A percentile compares a stretch with the other conserved stretches of the same genome.
These are phyloP conservation scores for Meloidogyne chitwoodi DNA, from an alignment of 1,140 invertebrate genomes.

Conservation along the genomic window DNA sequence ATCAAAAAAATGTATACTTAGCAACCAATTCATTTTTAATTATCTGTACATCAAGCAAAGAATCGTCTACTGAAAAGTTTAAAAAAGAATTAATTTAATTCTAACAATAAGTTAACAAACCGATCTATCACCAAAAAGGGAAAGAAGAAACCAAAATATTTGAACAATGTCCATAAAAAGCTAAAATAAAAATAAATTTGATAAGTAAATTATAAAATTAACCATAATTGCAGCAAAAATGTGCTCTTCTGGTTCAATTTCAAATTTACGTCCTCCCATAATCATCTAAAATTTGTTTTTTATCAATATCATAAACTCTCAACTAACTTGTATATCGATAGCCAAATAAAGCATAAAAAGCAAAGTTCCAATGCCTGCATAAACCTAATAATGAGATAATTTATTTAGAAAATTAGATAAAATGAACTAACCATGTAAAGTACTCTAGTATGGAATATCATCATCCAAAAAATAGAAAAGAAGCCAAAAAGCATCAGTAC, in stretches of 20 bases:
- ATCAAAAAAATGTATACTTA: background rate
- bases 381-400: conserved; percentile 43
- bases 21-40: background rate
- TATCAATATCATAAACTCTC: conserved; percentile 10
- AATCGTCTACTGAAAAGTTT: background rate
- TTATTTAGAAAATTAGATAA: background rate
- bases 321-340: conserved; percentile 67
- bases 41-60: background rate
- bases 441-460: conserved; percentile 10
- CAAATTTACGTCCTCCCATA: conserved; percentile 68
- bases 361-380: conserved; percentile 49
- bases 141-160: conserved; percentile 58
- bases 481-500: conserved; percentile 55
- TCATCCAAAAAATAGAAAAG: conserved; percentile 39
- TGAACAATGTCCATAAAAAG: conserved; percentile 52
- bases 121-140: conserved; percentile 37
- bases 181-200: background rate
- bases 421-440: conserved; percentile 15
- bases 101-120: background rate
- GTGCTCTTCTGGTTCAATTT: conserved; percentile 68
- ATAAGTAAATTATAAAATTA: conserved; percentile 58
- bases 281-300: conserved; percentile 61
- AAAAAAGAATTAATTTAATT: background rate
- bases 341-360: conserved; percentile 65
- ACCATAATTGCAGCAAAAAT: conserved; percentile 68